Percentiles rank a stretch among this genome's conserved stretches.
Evolutionary conservation across 2,797 vertebrate species (phyloP).

Genomic region (Sebastes flavidus): DNA sequence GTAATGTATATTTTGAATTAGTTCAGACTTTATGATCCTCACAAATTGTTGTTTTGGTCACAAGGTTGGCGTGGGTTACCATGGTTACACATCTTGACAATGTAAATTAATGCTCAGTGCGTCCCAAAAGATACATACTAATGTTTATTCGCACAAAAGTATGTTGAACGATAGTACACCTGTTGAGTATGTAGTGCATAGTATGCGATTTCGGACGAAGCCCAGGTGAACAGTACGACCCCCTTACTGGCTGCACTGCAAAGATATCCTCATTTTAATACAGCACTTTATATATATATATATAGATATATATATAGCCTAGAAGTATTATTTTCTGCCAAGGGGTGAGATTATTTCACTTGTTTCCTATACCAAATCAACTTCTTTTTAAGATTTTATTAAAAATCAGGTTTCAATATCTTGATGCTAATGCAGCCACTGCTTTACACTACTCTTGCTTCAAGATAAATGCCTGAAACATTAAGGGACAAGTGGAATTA

Average conservation of each 20-base stretch:
- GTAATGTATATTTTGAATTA: no score
- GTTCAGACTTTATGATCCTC: no score
- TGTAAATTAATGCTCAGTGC: no score
- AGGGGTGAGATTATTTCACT: not conserved
- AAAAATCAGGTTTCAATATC: not conserved
- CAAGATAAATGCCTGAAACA: not conserved
- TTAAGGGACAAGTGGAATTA: not conserved
- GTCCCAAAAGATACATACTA: no score
- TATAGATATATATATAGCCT: not conserved
- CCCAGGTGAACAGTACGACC: no score
- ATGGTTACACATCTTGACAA: no score
- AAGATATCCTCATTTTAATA: not conserved
- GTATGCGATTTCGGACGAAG: no score
- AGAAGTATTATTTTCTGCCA: not conserved
- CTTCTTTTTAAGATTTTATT: not conserved
- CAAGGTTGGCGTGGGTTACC: accelerated
- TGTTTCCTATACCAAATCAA: not conserved
- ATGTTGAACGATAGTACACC: no score
- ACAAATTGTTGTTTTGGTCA: no score
- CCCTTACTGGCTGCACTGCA: no score
- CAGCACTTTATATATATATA: not conserved
- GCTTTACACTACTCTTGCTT: not conserved
- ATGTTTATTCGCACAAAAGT: no score
- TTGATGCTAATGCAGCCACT: not conserved
- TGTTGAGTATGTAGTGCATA: no score